These are phyloP conservation scores for Actinia equina DNA, from an alignment of 64 coral and sea anemone genomes.

Conservation along the genomic window DNA sequence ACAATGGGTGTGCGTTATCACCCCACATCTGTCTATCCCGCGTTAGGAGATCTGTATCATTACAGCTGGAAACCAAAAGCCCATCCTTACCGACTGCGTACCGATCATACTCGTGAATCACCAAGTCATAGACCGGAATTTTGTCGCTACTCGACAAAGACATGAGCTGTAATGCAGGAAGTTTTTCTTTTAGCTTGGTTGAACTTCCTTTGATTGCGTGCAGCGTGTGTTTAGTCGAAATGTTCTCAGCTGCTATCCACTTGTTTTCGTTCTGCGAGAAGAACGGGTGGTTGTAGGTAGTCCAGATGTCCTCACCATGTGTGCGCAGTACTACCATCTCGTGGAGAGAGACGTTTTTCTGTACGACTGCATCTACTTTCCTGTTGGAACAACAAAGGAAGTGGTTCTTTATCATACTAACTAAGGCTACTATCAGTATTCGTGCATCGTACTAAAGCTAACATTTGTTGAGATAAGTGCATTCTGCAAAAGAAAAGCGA, in stretches of 20 bases:
- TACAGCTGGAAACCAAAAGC: constrained; percentile 63
- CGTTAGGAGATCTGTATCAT: constrained; percentile 18
- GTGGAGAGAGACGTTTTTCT: constrained; percentile 37
- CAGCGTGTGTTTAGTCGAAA: constrained; percentile 50
- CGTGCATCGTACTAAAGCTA: no score
- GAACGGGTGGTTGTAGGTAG: constrained; percentile 66
- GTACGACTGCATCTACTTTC: constrained; percentile 52
- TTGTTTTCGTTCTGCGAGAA: constrained; percentile 29
- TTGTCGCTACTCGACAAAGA: not conserved
- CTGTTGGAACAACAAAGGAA: not conserved
- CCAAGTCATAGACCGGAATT: constrained; percentile 76
- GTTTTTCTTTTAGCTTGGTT: constrained; percentile 40
- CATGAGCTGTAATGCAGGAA: constrained; percentile 32
- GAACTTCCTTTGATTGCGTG: constrained; percentile 55
- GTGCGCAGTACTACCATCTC: constrained; percentile 61
- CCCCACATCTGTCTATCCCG: constrained; percentile 82
- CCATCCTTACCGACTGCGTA: constrained; percentile 83
- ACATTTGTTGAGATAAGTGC: no score
- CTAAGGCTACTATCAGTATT: no score
- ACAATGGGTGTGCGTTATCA: constrained; percentile 16
- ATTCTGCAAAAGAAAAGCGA: no score
- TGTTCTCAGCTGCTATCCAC: constrained; percentile 58
- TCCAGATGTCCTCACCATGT: constrained; percentile 61
- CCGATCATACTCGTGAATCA: constrained; percentile 80
- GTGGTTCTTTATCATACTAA: no score